phyloP scores from a whole-genome alignment of 2,797 vertebrate species.

The Pempheris klunzingeri region DNA sequence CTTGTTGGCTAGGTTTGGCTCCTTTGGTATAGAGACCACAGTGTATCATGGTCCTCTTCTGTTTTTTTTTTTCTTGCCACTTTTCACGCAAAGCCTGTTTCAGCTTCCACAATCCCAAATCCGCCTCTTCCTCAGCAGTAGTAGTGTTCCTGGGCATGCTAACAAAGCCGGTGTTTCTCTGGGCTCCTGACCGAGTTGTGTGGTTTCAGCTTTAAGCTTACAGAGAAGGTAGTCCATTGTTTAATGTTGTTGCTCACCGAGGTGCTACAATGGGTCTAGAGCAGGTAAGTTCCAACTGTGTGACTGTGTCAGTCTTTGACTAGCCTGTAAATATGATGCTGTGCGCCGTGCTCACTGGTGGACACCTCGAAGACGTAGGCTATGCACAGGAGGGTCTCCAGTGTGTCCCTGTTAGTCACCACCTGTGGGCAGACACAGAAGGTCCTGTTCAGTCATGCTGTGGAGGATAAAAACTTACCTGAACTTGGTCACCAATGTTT shows the following conservation, averaged over 20 bases:
- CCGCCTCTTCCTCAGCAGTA: conserved; percentile 59
- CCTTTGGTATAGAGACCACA: conserved; percentile 78
- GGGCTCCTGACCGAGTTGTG: conserved; percentile 54
- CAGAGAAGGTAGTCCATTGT: conserved; percentile 67
- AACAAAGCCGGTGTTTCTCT: conserved; percentile 58
- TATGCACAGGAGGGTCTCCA: conserved; percentile 92
- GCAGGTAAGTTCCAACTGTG: conserved; percentile 54
- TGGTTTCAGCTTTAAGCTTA: conserved; percentile 65
- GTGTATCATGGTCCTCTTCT: conserved; percentile 68
- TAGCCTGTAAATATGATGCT: conserved; percentile 94
- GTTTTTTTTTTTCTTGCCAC: conserved; percentile 22
- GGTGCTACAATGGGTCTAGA: conserved; percentile 65
- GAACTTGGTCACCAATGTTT: neutral
- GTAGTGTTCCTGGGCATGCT: conserved; percentile 54
- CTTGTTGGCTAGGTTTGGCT: conserved; percentile 73
- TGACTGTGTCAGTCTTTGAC: conserved; percentile 90
- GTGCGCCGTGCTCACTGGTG: conserved; percentile 92
- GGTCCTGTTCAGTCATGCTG: conserved; percentile 6
- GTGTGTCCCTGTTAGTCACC: conserved; percentile 92
- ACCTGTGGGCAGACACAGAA: conserved; percentile 81
- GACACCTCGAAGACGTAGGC: conserved; percentile 95
- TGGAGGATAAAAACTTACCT: neutral
- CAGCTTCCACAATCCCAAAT: conserved; percentile 68
- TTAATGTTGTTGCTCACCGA: conserved; percentile 63
- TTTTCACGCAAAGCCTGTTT: conserved; percentile 61